These are phyloP conservation scores for Psammodynastes pulverulentus DNA, from an alignment of 2,113 vertebrate genomes.

Conservation along the genomic window DNA sequence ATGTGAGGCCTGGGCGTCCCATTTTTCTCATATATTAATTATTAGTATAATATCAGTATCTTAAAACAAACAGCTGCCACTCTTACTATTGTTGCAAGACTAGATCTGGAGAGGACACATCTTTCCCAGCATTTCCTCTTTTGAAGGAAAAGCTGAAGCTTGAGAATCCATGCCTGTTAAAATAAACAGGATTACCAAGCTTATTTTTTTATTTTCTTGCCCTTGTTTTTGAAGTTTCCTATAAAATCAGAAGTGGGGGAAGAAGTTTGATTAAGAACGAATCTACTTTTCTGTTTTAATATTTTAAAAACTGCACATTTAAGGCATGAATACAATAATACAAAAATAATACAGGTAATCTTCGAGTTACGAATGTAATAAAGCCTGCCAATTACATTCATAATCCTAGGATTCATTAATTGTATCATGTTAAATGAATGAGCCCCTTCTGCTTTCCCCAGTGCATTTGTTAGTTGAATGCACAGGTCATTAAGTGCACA, in stretches of 20 bases:
- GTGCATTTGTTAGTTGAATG: neutral
- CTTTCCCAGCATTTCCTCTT: neutral
- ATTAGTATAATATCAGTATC: neutral
- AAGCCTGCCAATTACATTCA: neutral
- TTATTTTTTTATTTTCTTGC: fast-evolving
- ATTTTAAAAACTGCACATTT: neutral
- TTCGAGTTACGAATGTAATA: neutral
- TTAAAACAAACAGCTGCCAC: conserved; percentile 7
- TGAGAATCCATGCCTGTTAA: neutral
- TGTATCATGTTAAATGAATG: neutral
- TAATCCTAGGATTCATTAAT: neutral
- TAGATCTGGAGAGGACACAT: neutral
- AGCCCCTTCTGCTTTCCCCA: neutral
- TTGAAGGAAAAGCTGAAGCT: neutral
- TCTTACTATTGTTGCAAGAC: neutral
- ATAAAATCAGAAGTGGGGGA: neutral
- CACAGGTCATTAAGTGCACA: neutral
- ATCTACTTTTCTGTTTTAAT: neutral
- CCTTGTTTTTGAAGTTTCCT: conserved; percentile 18
- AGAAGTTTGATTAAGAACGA: neutral
- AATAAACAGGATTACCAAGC: neutral
- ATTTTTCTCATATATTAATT: neutral
- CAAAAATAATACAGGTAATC: neutral
- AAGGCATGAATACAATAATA: neutral
- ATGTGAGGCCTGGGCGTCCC: neutral